Evolutionary conservation across 1,140 invertebrate genomes (phyloP), one percentile per base, ranked within the genome.

Genomic region (Rhopalosiphum padi): DNA sequence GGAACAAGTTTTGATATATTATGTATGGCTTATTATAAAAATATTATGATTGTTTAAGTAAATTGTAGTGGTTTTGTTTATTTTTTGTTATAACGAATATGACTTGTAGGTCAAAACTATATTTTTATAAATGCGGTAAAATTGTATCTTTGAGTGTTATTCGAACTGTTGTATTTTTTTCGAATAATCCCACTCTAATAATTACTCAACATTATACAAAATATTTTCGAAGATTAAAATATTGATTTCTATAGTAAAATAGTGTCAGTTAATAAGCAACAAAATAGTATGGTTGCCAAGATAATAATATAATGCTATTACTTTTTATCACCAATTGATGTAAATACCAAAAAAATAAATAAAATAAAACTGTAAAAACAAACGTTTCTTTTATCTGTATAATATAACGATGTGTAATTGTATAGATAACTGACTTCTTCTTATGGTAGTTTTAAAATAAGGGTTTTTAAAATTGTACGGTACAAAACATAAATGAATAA

Each of bases 401-500:
- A n/a, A 21, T 87, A 85, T 85, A 87, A 87, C 7, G 43, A n/a
- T n/a, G 30, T 15, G 18, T 18, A 77, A 18, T 77, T 77, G 60
- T 77, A n/a, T 18, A n/a, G 60, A n/a, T n/a, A 77, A 48, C 85
- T 21, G 43, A 48, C 46, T 46, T 46, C 11, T 15, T 48, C 5
- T 15, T 30, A 48, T 23, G 43, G 18, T 43, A 7, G 85, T 87
- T n/a, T 4, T n/a, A 46, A 37, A 53, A 53, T 25, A 53, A 53
- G 11, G 37, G n/a, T 90, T 22, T 55, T 30, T 9, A 21, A 43
- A 35, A 25, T 43, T 9, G 23, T 90, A 43, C 4, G 2, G 35
- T 25, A 77, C n/a, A 90, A 60, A 90, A 23, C 15, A 77, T n/a
- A 90, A 60, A 90, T 30, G 55, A 68, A 90, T 68, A 68, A 30